Evolutionary conservation across 2,888 invertebrate species (phyloP).

Genomic region (Rhagophthalmus giganteus): DNA sequence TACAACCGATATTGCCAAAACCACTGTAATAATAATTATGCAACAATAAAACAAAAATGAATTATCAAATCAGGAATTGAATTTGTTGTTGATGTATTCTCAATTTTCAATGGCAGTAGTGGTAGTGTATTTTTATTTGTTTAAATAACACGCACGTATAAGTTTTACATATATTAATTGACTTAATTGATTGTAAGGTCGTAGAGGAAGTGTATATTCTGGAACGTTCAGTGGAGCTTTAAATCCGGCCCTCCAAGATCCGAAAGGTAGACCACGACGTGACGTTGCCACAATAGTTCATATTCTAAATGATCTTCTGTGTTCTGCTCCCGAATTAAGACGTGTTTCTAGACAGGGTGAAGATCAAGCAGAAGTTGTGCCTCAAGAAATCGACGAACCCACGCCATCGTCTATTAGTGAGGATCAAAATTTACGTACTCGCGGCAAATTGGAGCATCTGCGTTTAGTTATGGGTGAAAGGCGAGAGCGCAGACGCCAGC

Average conservation of each 20-base stretch:
- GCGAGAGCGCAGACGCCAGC: slow-evolving; percentile 78
- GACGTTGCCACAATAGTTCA: slow-evolving; percentile 95
- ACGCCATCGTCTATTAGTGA: slow-evolving; percentile 43
- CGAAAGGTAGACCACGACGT: slow-evolving; percentile 86
- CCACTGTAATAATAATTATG: no score
- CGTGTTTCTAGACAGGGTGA: slow-evolving; percentile 45
- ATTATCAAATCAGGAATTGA: no score
- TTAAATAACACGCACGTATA: no score
- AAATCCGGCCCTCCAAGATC: slow-evolving; percentile 91
- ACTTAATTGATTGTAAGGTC: slow-evolving; percentile 60
- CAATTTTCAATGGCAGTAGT: no score
- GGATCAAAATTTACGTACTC: slow-evolving; percentile 58
- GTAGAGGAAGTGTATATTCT: slow-evolving; percentile 93
- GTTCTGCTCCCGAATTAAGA: slow-evolving; percentile 70
- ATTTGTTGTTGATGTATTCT: no score
- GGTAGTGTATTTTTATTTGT: no score
- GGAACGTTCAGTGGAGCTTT: slow-evolving; percentile 95
- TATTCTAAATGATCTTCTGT: slow-evolving; percentile 90
- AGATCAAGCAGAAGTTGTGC: slow-evolving; percentile 51
- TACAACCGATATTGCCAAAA: no score
- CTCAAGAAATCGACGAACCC: slow-evolving; percentile 39
- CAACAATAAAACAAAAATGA: no score
- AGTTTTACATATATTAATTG: neutral
- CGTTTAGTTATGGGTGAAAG: slow-evolving; percentile 89
- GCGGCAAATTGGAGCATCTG: slow-evolving; percentile 80